Percentiles rank a stretch among this genome's conserved stretches.
phyloP scores from a whole-genome alignment of 2,113 vertebrate genomes.

The Albula glossodonta region DNA sequence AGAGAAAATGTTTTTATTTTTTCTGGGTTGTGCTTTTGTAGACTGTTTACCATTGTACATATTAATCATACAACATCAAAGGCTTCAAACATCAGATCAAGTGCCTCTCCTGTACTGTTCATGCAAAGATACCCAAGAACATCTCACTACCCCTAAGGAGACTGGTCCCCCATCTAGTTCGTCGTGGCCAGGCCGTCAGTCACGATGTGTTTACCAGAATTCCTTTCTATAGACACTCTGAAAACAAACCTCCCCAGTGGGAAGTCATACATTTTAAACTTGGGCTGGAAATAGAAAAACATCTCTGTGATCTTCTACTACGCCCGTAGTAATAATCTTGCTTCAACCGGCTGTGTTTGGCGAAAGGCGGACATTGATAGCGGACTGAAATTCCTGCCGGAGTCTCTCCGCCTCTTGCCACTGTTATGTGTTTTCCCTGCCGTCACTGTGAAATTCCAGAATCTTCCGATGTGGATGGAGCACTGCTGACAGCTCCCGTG shows the following conservation, averaged over 20 bases:
- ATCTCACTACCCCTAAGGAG: not conserved
- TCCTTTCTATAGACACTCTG: not conserved
- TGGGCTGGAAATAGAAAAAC: not conserved
- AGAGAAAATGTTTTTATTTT: not conserved
- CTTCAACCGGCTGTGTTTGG: not conserved
- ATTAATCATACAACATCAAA: not conserved
- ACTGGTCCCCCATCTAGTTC: not conserved
- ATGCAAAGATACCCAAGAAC: not conserved
- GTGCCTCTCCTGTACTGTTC: not conserved
- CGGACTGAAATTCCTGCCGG: not conserved
- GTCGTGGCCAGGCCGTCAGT: not conserved
- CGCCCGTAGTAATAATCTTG: not conserved
- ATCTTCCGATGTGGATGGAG: slow-evolving; percentile 12
- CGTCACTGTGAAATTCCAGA: slow-evolving; percentile 20
- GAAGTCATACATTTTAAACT: not conserved
- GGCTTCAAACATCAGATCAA: not conserved
- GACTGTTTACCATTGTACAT: no score
- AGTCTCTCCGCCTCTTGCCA: slow-evolving; percentile 8
- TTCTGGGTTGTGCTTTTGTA: not conserved
- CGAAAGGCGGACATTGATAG: slow-evolving; percentile 9
- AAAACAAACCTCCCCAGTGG: not conserved
- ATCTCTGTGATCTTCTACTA: not conserved
- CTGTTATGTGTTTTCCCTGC: not conserved
- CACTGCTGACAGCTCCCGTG: slow-evolving; percentile 34
- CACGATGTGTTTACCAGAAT: not conserved